Conservation (phyloP, 64 coral and sea anemone genomes). For the Montipora sp. region DNA sequence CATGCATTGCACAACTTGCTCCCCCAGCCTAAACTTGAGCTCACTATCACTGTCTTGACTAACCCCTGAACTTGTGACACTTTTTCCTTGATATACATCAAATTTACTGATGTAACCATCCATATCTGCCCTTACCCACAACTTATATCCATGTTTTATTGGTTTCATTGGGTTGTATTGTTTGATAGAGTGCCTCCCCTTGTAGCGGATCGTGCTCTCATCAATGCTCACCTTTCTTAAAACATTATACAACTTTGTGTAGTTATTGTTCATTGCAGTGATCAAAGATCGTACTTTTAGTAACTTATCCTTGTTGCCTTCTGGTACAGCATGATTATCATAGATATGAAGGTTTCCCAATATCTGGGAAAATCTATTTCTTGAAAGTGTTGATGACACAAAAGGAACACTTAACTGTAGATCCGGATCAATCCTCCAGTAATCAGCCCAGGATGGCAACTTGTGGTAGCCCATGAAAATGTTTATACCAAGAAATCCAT, state of each 20-base stretch:
- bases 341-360: slow-evolving; percentile 47
- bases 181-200: too few species aligned
- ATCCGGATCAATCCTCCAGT: slow-evolving; percentile 62
- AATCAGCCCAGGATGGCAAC: slow-evolving; percentile 67
- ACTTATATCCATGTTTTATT: too few species aligned
- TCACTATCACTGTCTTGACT: too few species aligned
- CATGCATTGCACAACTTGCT: too few species aligned
- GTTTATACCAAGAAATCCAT: slow-evolving; percentile 56
- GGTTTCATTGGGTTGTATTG: too few species aligned
- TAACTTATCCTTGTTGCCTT: slow-evolving; percentile 49
- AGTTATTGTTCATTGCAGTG: slow-evolving; percentile 63
- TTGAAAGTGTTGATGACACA: slow-evolving; percentile 29
- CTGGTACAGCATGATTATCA: slow-evolving; percentile 55
- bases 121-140: too few species aligned
- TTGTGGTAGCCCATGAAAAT: slow-evolving; percentile 68
- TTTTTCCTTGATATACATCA: too few species aligned
- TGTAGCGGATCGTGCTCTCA: too few species aligned
- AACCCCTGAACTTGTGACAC: too few species aligned
- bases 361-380: slow-evolving; percentile 59
- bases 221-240: slow-evolving; percentile 35
- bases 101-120: too few species aligned
- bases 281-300: slow-evolving; percentile 59
- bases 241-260: slow-evolving; percentile 68
- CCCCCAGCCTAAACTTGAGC: too few species aligned
- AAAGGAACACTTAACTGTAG: slow-evolving; percentile 42